A percentile compares a stretch with the other conserved stretches of the same genome.
phyloP scores from a whole-genome alignment of 2,113 vertebrate genomes.

The human (Homo sapiens) region DNA sequence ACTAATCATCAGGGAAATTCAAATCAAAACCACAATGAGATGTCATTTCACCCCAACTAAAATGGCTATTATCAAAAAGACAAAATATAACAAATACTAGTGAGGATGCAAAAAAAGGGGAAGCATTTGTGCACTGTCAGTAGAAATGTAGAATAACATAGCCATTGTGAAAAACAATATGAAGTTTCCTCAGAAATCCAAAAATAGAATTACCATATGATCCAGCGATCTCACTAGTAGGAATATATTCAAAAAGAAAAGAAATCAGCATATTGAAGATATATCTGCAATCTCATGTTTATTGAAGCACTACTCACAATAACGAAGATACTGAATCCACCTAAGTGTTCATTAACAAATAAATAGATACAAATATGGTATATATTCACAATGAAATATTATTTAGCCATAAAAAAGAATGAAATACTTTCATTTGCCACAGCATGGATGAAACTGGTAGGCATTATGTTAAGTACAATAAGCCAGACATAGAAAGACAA shows the following conservation, averaged over 20 bases:
- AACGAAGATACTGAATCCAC: not conserved
- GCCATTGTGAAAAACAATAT: not conserved
- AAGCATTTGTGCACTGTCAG: not conserved
- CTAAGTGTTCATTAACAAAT: not conserved
- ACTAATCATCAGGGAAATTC: not conserved
- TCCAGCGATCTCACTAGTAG: not conserved
- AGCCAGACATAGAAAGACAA: not conserved
- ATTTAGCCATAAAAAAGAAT: not conserved
- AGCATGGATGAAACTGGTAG: not conserved
- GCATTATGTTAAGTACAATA: not conserved
- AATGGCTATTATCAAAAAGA: not conserved
- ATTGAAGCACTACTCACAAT: not conserved
- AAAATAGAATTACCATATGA: not conserved
- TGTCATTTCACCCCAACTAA: not conserved
- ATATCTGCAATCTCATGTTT: not conserved
- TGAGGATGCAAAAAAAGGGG: not conserved
- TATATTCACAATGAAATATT: not conserved
- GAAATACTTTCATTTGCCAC: not conserved
- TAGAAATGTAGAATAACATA: not conserved
- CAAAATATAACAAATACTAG: not conserved
- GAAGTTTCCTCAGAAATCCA: not conserved
- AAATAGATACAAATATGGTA: not conserved
- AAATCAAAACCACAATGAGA: not conserved
- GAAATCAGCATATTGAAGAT: not conserved
- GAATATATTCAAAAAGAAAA: not conserved